Base-by-base conservation (phyloP, 2,797 vertebrate species). In the Anas georgica region DNA sequence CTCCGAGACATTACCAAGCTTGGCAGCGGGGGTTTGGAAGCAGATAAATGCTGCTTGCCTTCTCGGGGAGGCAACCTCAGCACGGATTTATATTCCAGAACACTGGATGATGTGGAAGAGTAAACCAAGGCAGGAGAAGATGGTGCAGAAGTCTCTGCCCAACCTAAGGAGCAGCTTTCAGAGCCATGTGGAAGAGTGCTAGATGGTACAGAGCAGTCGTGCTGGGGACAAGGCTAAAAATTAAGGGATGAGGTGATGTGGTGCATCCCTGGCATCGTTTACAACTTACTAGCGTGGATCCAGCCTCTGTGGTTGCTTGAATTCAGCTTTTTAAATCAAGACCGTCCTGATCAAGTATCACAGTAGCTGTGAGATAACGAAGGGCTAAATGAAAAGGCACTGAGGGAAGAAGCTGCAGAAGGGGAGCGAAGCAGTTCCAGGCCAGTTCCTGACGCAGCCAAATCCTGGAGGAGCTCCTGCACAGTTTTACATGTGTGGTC, bases 371-470 rank as follows among this genome's bases (percentile, higher is more conserved):
- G 83, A 66, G 39, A 46, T 43, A 83, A 88, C 2, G 1, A 56
- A 68, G n/a, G n/a, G 22, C 28, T 66, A 85, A 85, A 83, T 55
- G 16, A 89, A 78, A 70, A 94, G 46, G 37, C 20, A 43, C 2
- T 25, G 29, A 91, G 69, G 74, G 35, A 21, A 69, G 46, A 78
- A 86, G 45, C 26, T 62, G 31, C 41, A 84, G 74, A 48, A 3
- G 3, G 35, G 41, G 75, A 70, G 25, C 50, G 43, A 91, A 60
- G 39, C 28, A 60, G 22, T 48, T 89, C 82, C 35, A 74, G 50
- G 37, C 35, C 0, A 0, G n/a, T 1, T 1, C 0, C 28, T 78
- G 64, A 83, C 48, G 64, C n/a, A 52, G 35, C 4, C 43, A 82
- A 80, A 92, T 45, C 37, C 54, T 84, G 20, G 18, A 83, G 62